Conservation (phyloP, 2,797 vertebrate genomes). For the Cetoscarus ocellatus region DNA sequence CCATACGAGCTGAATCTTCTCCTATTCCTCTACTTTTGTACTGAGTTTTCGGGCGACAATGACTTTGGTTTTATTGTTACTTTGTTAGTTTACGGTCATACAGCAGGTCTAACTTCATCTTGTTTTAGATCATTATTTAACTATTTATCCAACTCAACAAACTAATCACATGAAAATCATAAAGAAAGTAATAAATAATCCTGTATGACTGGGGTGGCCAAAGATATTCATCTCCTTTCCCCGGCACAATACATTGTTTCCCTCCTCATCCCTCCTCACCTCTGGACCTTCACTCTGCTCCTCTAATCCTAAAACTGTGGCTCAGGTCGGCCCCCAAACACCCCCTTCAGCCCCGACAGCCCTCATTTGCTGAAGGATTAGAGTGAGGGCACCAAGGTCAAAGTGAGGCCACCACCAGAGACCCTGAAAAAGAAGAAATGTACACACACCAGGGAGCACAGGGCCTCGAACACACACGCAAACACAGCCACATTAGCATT, state of each 20-base stretch:
- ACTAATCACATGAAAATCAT: constrained; percentile 17
- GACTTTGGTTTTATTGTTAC: too few species aligned
- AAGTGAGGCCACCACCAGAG: constrained; percentile 68
- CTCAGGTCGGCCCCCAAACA: constrained; percentile 63
- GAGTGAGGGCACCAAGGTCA: constrained; percentile 79
- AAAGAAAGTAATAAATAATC: constrained; percentile 27
- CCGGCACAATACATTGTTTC: constrained; percentile 62
- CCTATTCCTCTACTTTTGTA: too few species aligned
- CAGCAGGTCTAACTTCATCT: neutral
- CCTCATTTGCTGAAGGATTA: constrained; percentile 87
- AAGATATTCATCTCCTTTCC: constrained; percentile 50
- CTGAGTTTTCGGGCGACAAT: too few species aligned
- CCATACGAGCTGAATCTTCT: too few species aligned
- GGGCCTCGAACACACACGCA: constrained; percentile 38
- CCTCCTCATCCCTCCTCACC: constrained; percentile 59
- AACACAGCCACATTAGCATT: constrained; percentile 61
- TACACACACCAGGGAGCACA: constrained; percentile 51
- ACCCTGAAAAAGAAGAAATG: constrained; percentile 66
- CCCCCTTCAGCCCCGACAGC: constrained; percentile 67
- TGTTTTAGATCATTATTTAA: neutral
- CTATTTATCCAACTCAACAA: too few species aligned
- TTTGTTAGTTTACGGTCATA: neutral
- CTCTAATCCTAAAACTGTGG: constrained; percentile 77
- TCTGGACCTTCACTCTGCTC: constrained; percentile 66
- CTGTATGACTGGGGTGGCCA: constrained; percentile 25